Evolutionary conservation across 2,797 vertebrate genomes (phyloP).

Genomic region (Nasua narica): DNA sequence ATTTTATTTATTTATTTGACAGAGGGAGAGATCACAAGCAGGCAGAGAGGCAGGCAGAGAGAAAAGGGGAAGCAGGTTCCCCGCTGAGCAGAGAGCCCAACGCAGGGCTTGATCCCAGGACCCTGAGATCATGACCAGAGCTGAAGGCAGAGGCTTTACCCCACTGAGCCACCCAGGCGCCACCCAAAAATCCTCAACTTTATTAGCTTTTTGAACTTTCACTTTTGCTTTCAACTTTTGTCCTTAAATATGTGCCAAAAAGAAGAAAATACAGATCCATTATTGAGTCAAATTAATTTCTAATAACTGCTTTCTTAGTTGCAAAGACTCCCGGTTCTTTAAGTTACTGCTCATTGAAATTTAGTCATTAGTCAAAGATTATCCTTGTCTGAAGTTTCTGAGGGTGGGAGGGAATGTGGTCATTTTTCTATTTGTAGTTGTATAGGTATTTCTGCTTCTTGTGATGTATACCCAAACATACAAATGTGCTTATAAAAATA

Average conservation of each 20-base stretch:
- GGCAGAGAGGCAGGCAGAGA: too few relatives aligned
- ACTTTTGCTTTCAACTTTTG: background rate
- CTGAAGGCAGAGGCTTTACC: too few relatives aligned
- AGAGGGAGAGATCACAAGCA: too few relatives aligned
- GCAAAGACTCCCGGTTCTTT: background rate
- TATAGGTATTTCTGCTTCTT: background rate
- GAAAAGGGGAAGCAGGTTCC: too few relatives aligned
- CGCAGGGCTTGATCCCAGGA: too few relatives aligned
- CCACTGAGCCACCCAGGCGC: too few relatives aligned
- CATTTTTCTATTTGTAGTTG: background rate
- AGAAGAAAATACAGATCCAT: background rate
- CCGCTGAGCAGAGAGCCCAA: too few relatives aligned
- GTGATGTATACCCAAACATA: background rate
- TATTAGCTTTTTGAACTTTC: background rate
- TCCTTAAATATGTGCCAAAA: background rate
- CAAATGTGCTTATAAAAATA: background rate
- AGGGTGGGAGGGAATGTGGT: accelerated
- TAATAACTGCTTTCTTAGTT: background rate
- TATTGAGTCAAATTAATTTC: background rate
- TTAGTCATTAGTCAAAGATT: background rate
- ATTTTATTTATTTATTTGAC: too few relatives aligned
- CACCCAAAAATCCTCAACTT: background rate
- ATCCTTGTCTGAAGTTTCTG: background rate
- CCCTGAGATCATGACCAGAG: too few relatives aligned
- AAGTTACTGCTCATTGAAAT: background rate